Evolutionary conservation across 2,888 invertebrate genomes (phyloP).

Genomic region (Parthenolecanium corni): DNA sequence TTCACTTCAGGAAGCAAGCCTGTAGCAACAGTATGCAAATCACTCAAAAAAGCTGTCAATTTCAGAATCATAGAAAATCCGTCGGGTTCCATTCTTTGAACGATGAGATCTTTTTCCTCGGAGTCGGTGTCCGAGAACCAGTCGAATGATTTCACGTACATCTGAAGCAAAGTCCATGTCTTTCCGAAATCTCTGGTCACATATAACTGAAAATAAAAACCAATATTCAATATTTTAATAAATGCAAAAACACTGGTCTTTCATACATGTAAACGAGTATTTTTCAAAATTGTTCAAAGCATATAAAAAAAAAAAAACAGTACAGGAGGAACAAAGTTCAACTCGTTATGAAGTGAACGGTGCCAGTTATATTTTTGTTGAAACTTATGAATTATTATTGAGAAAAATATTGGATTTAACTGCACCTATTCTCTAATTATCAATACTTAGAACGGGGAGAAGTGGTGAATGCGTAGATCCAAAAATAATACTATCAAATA

Average conservation of each 20-base stretch:
- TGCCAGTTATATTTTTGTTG: too few relatives aligned
- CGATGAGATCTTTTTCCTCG: conserved; percentile 44
- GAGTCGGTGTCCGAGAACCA: conserved; percentile 51
- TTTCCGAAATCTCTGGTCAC: conserved; percentile 62
- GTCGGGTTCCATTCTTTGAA: conserved; percentile 56
- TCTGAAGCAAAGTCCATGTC: conserved; percentile 56
- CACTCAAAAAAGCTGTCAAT: conserved; percentile 34
- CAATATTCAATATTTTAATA: conserved; percentile 22
- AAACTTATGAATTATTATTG: too few relatives aligned
- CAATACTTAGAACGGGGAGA: too few relatives aligned
- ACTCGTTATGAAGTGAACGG: too few relatives aligned
- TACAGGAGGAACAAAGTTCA: too few relatives aligned
- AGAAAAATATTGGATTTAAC: too few relatives aligned
- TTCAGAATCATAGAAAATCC: conserved; percentile 46
- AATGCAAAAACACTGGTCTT: neutral
- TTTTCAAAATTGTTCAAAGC: too few relatives aligned
- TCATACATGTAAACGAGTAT: neutral
- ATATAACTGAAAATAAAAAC: conserved; percentile 51
- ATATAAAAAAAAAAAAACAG: too few relatives aligned
- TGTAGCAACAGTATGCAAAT: conserved; percentile 13
- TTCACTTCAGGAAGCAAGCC: conserved; percentile 54
- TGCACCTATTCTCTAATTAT: too few relatives aligned
- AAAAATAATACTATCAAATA: too few relatives aligned
- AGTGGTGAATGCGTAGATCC: too few relatives aligned
- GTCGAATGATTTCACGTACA: conserved; percentile 64